Evolutionary conservation across 2,797 vertebrate genomes (phyloP).

Genomic region (Anisognathus igniventris): DNA sequence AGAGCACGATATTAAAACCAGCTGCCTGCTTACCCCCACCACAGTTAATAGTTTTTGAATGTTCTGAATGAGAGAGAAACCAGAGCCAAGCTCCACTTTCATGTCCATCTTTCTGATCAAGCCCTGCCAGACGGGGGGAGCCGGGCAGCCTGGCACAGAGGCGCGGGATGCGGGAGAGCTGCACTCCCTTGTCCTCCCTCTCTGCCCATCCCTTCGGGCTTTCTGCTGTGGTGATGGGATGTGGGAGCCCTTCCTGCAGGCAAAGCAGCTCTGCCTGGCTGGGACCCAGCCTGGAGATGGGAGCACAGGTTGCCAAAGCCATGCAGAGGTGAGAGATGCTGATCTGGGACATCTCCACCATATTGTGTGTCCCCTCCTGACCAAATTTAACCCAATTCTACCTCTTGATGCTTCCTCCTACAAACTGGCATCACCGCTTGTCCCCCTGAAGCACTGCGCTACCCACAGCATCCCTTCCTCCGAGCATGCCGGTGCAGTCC

Average conservation of each 20-base stretch:
- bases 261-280: accelerated
- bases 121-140: constrained; percentile 30
- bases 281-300: neutral
- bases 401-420: neutral
- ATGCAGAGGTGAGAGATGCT: neutral
- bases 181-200: neutral
- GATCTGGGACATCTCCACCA: neutral
- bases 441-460: accelerated
- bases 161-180: neutral
- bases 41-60: constrained; percentile 74
- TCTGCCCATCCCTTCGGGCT: neutral
- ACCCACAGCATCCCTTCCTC: neutral
- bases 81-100: constrained; percentile 64
- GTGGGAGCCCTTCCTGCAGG: neutral
- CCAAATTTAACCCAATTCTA: neutral
- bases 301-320: neutral
- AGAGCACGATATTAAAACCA: constrained; percentile 59
- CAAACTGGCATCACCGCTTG: accelerated
- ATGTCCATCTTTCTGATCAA: constrained; percentile 59
- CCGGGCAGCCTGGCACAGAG: constrained; percentile 23
- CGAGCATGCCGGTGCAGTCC: accelerated
- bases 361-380: accelerated
- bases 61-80: constrained; percentile 65
- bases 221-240: accelerated
- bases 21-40: constrained; percentile 68